Percentiles rank a stretch among this genome's conserved stretches.
These are phyloP conservation scores for Microctenopoma stevenorrisi DNA, from an alignment of 2,797 vertebrate genomes.

Conservation along the genomic window DNA sequence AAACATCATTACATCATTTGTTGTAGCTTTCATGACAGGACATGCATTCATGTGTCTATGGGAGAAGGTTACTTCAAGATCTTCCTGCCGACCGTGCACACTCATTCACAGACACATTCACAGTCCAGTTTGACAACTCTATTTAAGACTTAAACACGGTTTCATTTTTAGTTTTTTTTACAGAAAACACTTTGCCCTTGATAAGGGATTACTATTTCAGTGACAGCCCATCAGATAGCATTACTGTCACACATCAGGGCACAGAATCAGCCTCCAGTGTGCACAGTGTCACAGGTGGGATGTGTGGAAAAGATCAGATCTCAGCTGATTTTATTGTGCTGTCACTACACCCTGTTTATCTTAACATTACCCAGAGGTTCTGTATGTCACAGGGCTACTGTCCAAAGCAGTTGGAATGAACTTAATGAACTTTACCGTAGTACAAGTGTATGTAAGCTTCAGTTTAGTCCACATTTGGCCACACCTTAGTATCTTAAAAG, in stretches of 20 bases:
- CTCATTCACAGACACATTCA: conserved; percentile 24
- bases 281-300: conserved; percentile 27
- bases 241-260: conserved; percentile 43
- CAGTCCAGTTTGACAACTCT: conserved; percentile 41
- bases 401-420: too few relatives aligned
- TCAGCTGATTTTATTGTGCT: not conserved
- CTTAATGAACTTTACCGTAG: too few relatives aligned
- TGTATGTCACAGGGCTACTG: too few relatives aligned
- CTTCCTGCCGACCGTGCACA: conserved; percentile 16
- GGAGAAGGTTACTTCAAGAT: conserved; percentile 57
- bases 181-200: conserved; percentile 43
- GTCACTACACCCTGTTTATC: too few relatives aligned
- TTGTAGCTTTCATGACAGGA: conserved; percentile 22
- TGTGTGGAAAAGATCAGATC: not conserved
- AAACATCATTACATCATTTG: not conserved
- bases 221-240: conserved; percentile 46
- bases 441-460: too few relatives aligned
- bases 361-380: too few relatives aligned
- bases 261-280: conserved; percentile 22
- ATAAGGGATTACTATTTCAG: conserved; percentile 35
- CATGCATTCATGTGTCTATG: conserved; percentile 21
- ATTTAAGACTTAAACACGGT: conserved; percentile 37
- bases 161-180: conserved; percentile 13
- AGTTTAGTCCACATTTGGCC: too few relatives aligned
- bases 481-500: too few relatives aligned